Base-by-base conservation (phyloP, 2,888 invertebrate species). In the Apocheima hispidaria region DNA sequence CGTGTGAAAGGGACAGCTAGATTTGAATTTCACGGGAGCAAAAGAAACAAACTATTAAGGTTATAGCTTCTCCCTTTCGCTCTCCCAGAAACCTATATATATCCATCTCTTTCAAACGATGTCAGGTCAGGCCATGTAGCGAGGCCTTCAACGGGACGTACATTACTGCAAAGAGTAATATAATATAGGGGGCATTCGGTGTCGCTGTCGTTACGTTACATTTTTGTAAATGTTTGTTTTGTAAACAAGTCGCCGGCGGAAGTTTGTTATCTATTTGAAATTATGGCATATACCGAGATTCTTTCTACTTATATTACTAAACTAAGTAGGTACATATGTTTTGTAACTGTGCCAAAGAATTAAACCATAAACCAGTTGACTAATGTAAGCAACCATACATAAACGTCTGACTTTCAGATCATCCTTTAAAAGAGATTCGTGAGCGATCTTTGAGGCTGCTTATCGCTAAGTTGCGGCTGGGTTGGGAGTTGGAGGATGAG, bases 391-490 rank as follows among this genome's bases (percentile, higher is more conserved):
- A 40, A 40, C 10, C 1, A 28, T 20, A 20, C 12, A 12, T 33
- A 20, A 35, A 5, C 33, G 14, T 46, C 18, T 36, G 4, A 40
- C 35, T 78, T 82, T 61, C 68, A 95, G 94, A 87, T 66, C 94
- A 95, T 75, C 88, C 89, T 10, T 73, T 94, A 48, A 92, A 89
- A 70, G 94, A 94, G 83, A 94, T 95, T 69, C 90, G 94, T 33
- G 87, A 93, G 64, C 87, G 95, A 61, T 90, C 94, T 9, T 82
- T 95, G 18, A 84, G 92, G 58, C 84, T 93, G 67, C 82, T 95
- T 51, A 78, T 93, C 66, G 94, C 94, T 0, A 96, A 96, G 79
- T 83, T 95, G n/a, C 93, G 94, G 59, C 85, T 94, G 66, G 95
- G 95, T 18, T 94, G 94, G 86, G 85, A 92, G 54, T 87, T 94